phyloP scores from a whole-genome alignment of 2,113 vertebrate genomes.

The Lethenteron camtschaticum region DNA sequence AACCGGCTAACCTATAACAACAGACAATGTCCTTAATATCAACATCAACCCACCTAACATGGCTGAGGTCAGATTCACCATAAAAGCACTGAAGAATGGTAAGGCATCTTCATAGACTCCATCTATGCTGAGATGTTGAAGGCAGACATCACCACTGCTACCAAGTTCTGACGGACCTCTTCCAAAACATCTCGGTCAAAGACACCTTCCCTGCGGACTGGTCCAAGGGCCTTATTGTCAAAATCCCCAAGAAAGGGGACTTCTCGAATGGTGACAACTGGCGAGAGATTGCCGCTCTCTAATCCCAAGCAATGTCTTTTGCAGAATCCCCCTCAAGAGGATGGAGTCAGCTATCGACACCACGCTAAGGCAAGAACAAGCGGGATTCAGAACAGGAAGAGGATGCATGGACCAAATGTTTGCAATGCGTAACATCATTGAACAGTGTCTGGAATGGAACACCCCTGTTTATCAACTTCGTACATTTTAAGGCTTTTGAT shows the following conservation, averaged over 20 bases:
- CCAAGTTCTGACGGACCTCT: conserved; percentile 6
- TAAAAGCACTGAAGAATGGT: background rate
- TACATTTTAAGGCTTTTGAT: no score
- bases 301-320: no score
- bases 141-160: conserved; percentile 2
- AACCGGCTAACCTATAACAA: background rate
- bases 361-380: no score
- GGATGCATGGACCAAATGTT: no score
- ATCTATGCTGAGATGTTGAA: conserved; percentile 6
- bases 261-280: no score
- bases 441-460: no score
- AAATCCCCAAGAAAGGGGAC: background rate
- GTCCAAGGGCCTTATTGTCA: conserved; percentile 6
- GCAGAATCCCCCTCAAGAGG: no score
- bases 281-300: no score
- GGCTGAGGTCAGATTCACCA: background rate
- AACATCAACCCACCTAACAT: conserved; percentile 1
- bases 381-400: no score
- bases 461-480: no score
- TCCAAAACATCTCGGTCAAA: conserved; percentile 6
- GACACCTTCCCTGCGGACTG: conserved; percentile 5
- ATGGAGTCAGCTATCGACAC: no score
- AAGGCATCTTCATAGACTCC: background rate
- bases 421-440: no score
- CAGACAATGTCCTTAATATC: conserved; percentile 1